Base-by-base conservation (phyloP, 2,888 invertebrate species). In the Oscheius sp. region DNA sequence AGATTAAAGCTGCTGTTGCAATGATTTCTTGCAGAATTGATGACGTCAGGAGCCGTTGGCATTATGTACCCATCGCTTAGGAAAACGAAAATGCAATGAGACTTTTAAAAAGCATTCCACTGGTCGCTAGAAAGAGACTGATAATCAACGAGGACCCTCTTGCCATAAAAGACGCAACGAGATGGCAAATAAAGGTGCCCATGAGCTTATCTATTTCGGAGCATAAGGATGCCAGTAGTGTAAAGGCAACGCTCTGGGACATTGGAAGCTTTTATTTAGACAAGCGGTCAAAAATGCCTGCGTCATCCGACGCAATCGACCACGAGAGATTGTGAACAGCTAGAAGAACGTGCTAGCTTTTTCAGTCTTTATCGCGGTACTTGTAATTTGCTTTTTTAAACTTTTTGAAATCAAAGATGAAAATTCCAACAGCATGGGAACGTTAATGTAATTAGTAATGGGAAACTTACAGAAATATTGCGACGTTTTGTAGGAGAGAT, bases 141-240 rank as follows among this genome's bases (percentile, higher is more conserved):
- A 59, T 59, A 59, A 59, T 59, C 59, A 59, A 44, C 41, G 14
- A 44, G 41, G 41, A 44, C 38, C 24, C 51, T 24, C 45, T 45
- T 45, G 6, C 51, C 44, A 26, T 28, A 41, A 41, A 59, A 20
- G 44, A 59, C 28, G 24, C 56, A 24, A 33, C 32, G 36, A 17
- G 5, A 17, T 14, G 17, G 54, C 54, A 54, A 54, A 54, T 33
- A 54, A 6, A 32, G 47, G 20, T 12, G 47, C 22, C 47, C 17
- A 28, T 12, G 14, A 17, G n/a, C 47, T 54, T 54, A 54, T 54
- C 54, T 33, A 20, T n/a, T 50, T 33, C 32, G n/a, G 51, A 6
- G 51, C 9, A 22, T 9, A 32, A 33, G 54, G 54, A 54, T 54
- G 51, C 51, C 30, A 28, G 32, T 20, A 32, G 54, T 54, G 54